Conservation (phyloP, 1,140 invertebrate genomes). For the Sipha flava region DNA sequence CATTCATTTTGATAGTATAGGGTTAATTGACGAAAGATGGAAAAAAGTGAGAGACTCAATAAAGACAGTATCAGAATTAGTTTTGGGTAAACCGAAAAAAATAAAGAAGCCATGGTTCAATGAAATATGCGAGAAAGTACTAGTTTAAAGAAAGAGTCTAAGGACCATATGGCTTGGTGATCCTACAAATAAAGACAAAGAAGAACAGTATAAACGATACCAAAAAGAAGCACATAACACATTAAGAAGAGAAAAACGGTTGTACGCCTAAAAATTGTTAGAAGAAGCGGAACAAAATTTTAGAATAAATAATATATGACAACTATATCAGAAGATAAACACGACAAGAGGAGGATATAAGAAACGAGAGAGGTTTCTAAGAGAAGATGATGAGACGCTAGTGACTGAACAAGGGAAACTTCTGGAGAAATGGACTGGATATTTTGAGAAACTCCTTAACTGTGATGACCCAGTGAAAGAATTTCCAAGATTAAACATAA, state of each 20-base stretch:
- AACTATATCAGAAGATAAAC: background rate
- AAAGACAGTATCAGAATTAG: background rate
- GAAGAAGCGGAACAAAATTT: slow-evolving; percentile 4
- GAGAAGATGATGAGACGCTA: background rate
- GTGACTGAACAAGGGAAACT: background rate
- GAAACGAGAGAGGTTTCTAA: background rate
- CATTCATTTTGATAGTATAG: background rate
- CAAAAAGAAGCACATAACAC: background rate
- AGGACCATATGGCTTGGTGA: background rate
- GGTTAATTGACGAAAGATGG: background rate
- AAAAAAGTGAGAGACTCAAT: background rate
- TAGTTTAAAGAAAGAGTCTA: background rate
- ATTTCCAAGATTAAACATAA: background rate
- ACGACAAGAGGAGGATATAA: background rate
- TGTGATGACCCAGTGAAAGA: background rate
- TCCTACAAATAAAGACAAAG: background rate
- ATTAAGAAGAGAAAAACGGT: background rate
- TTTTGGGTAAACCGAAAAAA: background rate
- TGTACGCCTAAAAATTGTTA: background rate
- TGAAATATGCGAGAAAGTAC: background rate
- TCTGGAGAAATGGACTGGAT: background rate
- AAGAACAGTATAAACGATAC: background rate
- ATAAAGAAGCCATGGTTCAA: background rate
- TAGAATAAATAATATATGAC: slow-evolving; percentile 8
- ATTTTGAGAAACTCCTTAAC: background rate